A percentile compares a stretch with the other conserved stretches of the same genome.
Conservation (phyloP, 2,888 invertebrate species). For the Amorpha juglandis region DNA sequence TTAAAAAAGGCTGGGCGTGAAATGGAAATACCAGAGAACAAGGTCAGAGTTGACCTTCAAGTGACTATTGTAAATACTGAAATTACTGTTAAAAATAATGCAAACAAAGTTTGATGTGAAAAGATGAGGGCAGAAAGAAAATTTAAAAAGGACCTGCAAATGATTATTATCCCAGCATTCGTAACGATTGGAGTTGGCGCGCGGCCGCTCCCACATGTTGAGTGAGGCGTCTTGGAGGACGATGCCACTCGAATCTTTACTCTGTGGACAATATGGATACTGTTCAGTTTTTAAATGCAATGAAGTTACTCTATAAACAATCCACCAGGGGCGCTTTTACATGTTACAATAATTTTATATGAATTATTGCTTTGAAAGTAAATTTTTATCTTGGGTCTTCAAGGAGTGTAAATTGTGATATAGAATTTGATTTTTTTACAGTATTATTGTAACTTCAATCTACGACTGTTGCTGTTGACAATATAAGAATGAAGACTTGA, state of each 20-base stretch:
- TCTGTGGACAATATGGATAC: slow-evolving; percentile 80
- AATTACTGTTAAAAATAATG: not conserved
- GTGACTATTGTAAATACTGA: too few relatives aligned
- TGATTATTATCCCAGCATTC: slow-evolving; percentile 89
- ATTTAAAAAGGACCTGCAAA: slow-evolving; percentile 67
- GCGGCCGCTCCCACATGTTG: slow-evolving; percentile 92
- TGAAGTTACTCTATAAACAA: not conserved
- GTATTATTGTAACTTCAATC: too few relatives aligned
- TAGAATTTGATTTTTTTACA: too few relatives aligned
- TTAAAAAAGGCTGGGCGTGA: too few relatives aligned
- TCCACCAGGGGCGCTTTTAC: not conserved
- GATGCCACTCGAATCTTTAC: slow-evolving; percentile 88
- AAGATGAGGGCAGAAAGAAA: not conserved
- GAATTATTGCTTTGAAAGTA: not conserved
- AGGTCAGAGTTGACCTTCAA: too few relatives aligned
- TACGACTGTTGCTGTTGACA: too few relatives aligned
- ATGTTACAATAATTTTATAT: not conserved
- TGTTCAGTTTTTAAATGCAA: slow-evolving; percentile 25
- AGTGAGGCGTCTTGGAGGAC: slow-evolving; percentile 88
- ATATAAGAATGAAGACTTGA: too few relatives aligned
- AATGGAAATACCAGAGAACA: too few relatives aligned
- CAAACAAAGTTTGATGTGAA: not conserved
- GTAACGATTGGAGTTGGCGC: slow-evolving; percentile 92
- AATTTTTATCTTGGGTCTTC: too few relatives aligned
- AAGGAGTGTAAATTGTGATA: too few relatives aligned